phyloP scores from a whole-genome alignment of 2,888 invertebrate genomes.

The Ecdyonurus torrentis region DNA sequence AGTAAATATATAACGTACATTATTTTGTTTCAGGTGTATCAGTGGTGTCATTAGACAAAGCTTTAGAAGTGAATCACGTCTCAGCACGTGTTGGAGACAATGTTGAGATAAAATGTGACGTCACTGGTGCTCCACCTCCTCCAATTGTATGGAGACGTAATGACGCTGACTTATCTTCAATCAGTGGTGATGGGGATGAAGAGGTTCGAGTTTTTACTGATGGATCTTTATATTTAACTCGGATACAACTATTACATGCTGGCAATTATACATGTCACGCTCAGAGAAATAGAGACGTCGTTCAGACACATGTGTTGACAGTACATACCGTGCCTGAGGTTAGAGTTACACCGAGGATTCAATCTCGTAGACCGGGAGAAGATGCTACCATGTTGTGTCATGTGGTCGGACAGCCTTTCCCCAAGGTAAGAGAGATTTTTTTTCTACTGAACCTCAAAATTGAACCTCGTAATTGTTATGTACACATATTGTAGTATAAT shows the following conservation, averaged over 20 bases:
- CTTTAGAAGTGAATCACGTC: slow-evolving; percentile 48
- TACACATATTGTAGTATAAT: no score
- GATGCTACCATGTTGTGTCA: slow-evolving; percentile 54
- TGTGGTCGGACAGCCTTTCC: slow-evolving; percentile 54
- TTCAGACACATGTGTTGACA: slow-evolving; percentile 54
- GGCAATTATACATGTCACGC: slow-evolving; percentile 66
- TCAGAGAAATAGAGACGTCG: slow-evolving; percentile 48
- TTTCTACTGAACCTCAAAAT: no score
- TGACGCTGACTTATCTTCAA: slow-evolving; percentile 40
- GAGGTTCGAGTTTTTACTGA: slow-evolving; percentile 50
- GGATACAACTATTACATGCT: slow-evolving; percentile 52
- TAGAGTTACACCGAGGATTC: slow-evolving; percentile 49
- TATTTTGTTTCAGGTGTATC: slow-evolving; percentile 42
- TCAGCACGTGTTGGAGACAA: slow-evolving; percentile 57
- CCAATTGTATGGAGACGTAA: slow-evolving; percentile 55
- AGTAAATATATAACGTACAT: neutral
- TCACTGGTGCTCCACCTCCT: slow-evolving; percentile 48
- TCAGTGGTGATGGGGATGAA: slow-evolving; percentile 18
- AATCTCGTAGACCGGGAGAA: slow-evolving; percentile 46
- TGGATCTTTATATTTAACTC: slow-evolving; percentile 53
- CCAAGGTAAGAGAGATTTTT: no score
- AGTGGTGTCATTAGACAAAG: slow-evolving; percentile 52
- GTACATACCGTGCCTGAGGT: slow-evolving; percentile 58
- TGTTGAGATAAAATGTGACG: slow-evolving; percentile 61
- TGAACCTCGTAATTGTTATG: no score